Evolutionary conservation across 2,888 invertebrate species (phyloP).

Genomic region (Tridacna gigas): DNA sequence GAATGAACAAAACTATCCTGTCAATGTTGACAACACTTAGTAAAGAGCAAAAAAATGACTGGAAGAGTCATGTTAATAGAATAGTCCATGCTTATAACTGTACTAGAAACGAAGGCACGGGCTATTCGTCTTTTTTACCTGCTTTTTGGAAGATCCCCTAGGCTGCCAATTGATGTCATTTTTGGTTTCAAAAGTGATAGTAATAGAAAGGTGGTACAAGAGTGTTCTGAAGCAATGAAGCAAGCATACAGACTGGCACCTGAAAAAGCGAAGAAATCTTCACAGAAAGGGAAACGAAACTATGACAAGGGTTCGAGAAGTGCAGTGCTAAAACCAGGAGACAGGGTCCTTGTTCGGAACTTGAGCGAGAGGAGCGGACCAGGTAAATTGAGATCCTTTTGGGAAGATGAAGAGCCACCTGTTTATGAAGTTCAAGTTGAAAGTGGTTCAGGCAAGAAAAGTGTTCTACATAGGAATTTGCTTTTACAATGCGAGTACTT

Average conservation of each 20-base stretch:
- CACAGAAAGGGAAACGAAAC: constrained; percentile 34
- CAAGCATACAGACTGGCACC: constrained; percentile 39
- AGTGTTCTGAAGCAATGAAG: constrained; percentile 42
- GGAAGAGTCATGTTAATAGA: no score
- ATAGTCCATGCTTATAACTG: no score
- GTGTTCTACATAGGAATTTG: constrained; percentile 50
- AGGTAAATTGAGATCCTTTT: constrained; percentile 40
- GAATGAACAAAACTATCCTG: no score
- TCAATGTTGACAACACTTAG: no score
- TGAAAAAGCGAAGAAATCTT: constrained; percentile 26
- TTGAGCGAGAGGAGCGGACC: constrained; percentile 35
- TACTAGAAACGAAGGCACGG: constrained; percentile 53
- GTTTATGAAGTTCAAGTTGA: constrained; percentile 35
- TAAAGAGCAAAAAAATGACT: no score
- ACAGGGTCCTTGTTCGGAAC: constrained; percentile 44
- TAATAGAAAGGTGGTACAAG: constrained; percentile 26
- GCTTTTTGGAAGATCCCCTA: constrained; percentile 48
- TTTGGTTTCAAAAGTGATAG: constrained; percentile 33
- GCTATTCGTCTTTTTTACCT: constrained; percentile 54
- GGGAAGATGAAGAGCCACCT: constrained; percentile 36
- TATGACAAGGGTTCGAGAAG: constrained; percentile 37
- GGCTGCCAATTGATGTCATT: constrained; percentile 47
- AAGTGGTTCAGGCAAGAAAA: constrained; percentile 24
- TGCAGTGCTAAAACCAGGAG: constrained; percentile 33
- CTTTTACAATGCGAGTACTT: constrained; percentile 48